Conservation (phyloP, 2,797 vertebrate genomes). For the Lutjanus campechanus region DNA sequence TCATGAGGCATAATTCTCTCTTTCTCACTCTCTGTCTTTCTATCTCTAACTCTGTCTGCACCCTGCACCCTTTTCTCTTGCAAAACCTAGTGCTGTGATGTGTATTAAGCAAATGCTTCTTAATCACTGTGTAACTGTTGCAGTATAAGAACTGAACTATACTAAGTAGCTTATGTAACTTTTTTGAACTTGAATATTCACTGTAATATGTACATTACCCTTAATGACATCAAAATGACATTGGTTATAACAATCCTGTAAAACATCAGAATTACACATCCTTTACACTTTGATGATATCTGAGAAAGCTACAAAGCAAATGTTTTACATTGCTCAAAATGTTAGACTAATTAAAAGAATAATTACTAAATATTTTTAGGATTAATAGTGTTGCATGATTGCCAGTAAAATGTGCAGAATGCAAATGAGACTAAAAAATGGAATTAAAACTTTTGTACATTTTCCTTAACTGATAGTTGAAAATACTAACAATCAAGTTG, state of each 20-base stretch:
- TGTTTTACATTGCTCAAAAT: neutral
- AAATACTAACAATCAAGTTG: no score
- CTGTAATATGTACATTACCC: neutral
- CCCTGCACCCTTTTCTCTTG: neutral
- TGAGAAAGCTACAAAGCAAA: neutral
- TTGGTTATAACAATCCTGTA: neutral
- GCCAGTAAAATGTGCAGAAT: neutral
- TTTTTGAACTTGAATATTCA: neutral
- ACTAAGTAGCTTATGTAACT: neutral
- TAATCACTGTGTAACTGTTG: slow-evolving; percentile 5
- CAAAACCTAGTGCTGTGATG: slow-evolving; percentile 13
- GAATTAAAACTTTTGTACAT: no score
- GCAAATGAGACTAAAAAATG: slow-evolving; percentile 1
- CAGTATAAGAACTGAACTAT: neutral
- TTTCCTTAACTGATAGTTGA: no score
- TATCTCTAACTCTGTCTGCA: slow-evolving; percentile 6
- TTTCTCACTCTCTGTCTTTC: slow-evolving; percentile 31
- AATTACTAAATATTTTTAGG: neutral
- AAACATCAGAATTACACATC: slow-evolving; percentile 5
- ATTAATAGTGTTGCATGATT: neutral
- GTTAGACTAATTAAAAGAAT: neutral
- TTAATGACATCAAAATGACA: neutral
- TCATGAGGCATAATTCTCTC: slow-evolving; percentile 48
- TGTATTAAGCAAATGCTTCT: slow-evolving; percentile 17
- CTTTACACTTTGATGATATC: neutral